A percentile compares a stretch with the other conserved stretches of the same genome.
Evolutionary conservation across 2,797 vertebrate genomes (phyloP).

Genomic region (Amniataba percoides): DNA sequence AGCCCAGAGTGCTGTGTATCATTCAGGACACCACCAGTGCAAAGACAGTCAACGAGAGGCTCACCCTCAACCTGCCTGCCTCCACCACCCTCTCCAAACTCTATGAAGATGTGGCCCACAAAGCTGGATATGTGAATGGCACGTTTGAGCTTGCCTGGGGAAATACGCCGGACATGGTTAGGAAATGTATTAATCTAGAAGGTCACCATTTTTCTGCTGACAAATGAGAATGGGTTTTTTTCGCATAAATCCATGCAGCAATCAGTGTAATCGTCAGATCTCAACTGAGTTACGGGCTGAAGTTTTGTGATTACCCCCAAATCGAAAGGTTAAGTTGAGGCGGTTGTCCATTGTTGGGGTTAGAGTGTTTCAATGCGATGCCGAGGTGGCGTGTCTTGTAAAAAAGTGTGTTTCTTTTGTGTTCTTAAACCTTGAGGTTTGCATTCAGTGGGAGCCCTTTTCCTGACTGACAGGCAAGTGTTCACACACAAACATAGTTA

Average conservation of each 20-base stretch:
- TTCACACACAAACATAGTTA: constrained; percentile 7
- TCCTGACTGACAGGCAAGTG: background rate
- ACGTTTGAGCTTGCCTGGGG: constrained; percentile 94
- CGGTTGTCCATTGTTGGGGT: no score
- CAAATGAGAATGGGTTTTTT: background rate
- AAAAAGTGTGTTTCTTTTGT: background rate
- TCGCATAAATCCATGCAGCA: background rate
- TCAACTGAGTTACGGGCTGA: background rate
- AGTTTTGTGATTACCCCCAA: background rate
- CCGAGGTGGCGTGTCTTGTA: background rate
- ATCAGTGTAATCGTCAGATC: background rate
- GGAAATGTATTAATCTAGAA: constrained; percentile 26
- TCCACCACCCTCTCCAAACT: constrained; percentile 93
- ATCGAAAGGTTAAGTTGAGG: background rate
- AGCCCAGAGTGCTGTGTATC: constrained; percentile 97
- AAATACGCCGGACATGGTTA: constrained; percentile 86
- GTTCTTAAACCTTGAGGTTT: background rate
- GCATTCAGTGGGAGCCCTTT: background rate
- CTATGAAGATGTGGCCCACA: constrained; percentile 92
- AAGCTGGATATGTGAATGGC: constrained; percentile 93
- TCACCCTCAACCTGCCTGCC: constrained; percentile 95
- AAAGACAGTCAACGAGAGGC: constrained; percentile 92
- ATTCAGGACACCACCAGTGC: constrained; percentile 97
- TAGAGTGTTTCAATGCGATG: background rate
- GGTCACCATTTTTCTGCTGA: background rate